Evolutionary conservation across 2,113 vertebrate species (phyloP).

Genomic region (Scatophagus argus): DNA sequence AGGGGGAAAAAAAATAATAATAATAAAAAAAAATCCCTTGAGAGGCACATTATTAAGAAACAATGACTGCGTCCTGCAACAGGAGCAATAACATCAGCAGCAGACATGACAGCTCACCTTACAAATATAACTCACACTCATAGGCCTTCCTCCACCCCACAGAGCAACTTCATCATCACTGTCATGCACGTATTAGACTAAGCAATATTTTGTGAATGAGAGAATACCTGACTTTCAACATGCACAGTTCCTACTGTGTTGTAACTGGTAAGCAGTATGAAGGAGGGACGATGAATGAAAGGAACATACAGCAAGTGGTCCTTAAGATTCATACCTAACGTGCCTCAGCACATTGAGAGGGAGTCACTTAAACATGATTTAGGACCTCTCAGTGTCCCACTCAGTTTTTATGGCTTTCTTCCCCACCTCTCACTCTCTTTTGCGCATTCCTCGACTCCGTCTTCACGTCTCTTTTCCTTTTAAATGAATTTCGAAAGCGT

Average conservation of each 20-base stretch:
- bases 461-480: slow-evolving; percentile 38
- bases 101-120: slow-evolving; percentile 3
- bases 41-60: slow-evolving; percentile 2
- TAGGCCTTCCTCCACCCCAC: neutral
- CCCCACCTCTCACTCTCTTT: neutral
- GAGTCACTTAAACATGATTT: slow-evolving; percentile 57
- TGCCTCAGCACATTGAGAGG: slow-evolving; percentile 47
- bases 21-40: no score
- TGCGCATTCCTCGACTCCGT: slow-evolving; percentile 24
- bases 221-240: slow-evolving; percentile 2
- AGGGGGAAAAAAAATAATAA: no score
- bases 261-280: neutral
- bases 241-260: neutral
- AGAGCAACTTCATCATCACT: slow-evolving; percentile 21
- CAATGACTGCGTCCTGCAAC: neutral
- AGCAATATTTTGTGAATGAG: neutral
- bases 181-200: neutral
- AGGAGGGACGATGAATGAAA: slow-evolving; percentile 8
- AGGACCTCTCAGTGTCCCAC: slow-evolving; percentile 37
- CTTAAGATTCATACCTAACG: slow-evolving; percentile 39
- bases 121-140: neutral
- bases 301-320: slow-evolving; percentile 23
- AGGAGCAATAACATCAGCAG: neutral
- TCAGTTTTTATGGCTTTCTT: slow-evolving; percentile 17
- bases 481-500: slow-evolving; percentile 35